Percentiles rank a stretch among this genome's conserved stretches.
These are phyloP conservation scores for Moxostoma hubbsi DNA, from an alignment of 2,797 vertebrate genomes.

Conservation along the genomic window DNA sequence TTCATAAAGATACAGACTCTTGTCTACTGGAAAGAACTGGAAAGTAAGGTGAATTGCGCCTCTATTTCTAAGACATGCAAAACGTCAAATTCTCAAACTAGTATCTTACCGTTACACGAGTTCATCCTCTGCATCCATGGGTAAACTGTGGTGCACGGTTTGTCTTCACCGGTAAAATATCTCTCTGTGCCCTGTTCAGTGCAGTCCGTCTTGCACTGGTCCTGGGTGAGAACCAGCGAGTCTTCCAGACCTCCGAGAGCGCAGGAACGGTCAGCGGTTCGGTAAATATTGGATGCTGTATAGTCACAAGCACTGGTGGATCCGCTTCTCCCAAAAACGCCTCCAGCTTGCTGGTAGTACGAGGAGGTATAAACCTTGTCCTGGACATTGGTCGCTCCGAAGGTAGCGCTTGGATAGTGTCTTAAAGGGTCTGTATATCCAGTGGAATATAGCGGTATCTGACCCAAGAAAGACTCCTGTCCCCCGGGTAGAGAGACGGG, in stretches of 20 bases:
- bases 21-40: too few species aligned
- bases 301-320: conserved; percentile 87
- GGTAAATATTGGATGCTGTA: conserved; percentile 88
- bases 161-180: conserved; percentile 89
- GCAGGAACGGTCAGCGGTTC: conserved; percentile 91
- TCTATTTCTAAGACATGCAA: background rate
- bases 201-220: conserved; percentile 92
- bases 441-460: conserved; percentile 96
- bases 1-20: too few species aligned
- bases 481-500: conserved; percentile 98
- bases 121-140: conserved; percentile 98
- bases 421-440: conserved; percentile 97
- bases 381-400: conserved; percentile 88
- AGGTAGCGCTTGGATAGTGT: conserved; percentile 90
- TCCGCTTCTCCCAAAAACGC: conserved; percentile 84
- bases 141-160: conserved; percentile 89
- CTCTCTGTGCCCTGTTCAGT: conserved; percentile 86
- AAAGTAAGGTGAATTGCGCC: background rate
- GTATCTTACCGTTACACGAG: conserved; percentile 59
- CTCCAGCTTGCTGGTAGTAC: conserved; percentile 90
- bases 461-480: conserved; percentile 98
- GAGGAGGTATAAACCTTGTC: conserved; percentile 92
- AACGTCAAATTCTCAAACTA: background rate
- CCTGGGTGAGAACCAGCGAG: conserved; percentile 82
- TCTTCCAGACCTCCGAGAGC: conserved; percentile 86